phyloP scores from a whole-genome alignment of 2,797 vertebrate genomes.

The Anabas testudineus region DNA sequence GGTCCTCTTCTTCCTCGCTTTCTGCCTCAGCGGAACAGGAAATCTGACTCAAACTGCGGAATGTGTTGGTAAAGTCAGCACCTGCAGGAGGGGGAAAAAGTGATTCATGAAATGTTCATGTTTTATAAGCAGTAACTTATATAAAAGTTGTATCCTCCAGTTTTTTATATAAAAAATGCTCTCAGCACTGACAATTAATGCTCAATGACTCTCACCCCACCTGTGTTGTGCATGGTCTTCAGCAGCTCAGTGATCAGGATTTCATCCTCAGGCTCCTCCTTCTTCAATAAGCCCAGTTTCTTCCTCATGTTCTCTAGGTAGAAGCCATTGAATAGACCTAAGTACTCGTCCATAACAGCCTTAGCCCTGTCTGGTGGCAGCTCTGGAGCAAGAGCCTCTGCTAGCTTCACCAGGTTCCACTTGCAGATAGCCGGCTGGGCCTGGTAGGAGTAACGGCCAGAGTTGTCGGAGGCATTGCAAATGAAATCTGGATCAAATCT shows the following conservation, averaged over 20 bases:
- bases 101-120: not conserved
- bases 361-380: constrained; percentile 86
- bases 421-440: constrained; percentile 94
- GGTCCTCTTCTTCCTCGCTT: constrained; percentile 58
- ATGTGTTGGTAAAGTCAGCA: constrained; percentile 96
- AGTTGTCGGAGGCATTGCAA: constrained; percentile 94
- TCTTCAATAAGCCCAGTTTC: constrained; percentile 91
- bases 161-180: not conserved
- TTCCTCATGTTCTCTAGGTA: constrained; percentile 93
- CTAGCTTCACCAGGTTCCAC: constrained; percentile 95
- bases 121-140: not conserved
- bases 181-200: not conserved
- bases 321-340: constrained; percentile 87
- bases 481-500: constrained; percentile 96
- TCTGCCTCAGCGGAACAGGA: constrained; percentile 71
- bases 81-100: constrained; percentile 74
- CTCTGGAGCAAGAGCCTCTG: constrained; percentile 92
- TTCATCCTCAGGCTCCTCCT: constrained; percentile 88
- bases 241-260: constrained; percentile 89
- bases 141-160: not conserved
- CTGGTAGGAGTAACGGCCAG: constrained; percentile 93
- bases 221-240: constrained; percentile 94
- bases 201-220: constrained; percentile 69
- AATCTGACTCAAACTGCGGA: constrained; percentile 89
- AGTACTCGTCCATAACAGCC: constrained; percentile 88